Evolutionary conservation across 2,888 invertebrate genomes (phyloP).

Genomic region (Charanyca ferruginea): DNA sequence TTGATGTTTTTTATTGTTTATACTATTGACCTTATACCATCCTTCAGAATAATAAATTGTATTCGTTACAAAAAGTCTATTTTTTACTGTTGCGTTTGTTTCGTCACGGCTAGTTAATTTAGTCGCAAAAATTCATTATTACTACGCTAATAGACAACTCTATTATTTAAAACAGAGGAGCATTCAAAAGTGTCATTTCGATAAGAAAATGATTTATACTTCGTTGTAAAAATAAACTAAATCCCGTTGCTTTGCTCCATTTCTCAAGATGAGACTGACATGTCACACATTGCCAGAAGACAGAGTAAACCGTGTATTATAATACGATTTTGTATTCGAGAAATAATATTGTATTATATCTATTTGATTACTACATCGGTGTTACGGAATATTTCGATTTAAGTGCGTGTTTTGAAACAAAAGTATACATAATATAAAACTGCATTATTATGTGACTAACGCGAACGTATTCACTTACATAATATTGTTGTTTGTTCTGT

Average conservation of each 20-base stretch:
- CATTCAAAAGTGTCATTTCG: constrained; percentile 16
- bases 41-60: constrained; percentile 23
- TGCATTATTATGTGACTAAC: not conserved
- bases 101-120: constrained; percentile 38
- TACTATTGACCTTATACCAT: constrained; percentile 24
- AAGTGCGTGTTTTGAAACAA: constrained; percentile 2
- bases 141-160: constrained; percentile 1
- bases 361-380: constrained; percentile 42
- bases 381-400: constrained; percentile 31
- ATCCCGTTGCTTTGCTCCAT: constrained; percentile 21
- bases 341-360: constrained; percentile 1
- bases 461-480: constrained; percentile 19
- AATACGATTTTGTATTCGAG: not conserved
- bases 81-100: constrained; percentile 29
- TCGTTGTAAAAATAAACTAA: constrained; percentile 38
- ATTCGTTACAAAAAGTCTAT: constrained; percentile 18
- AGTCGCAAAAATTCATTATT: constrained; percentile 20
- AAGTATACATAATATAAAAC: constrained; percentile 4
- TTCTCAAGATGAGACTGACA: constrained; percentile 41
- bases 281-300: constrained; percentile 24
- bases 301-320: constrained; percentile 8
- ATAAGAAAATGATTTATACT: constrained; percentile 20
- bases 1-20: not conserved
- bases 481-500: constrained; percentile 34
- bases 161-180: constrained; percentile 10